phyloP scores from a whole-genome alignment of 2,888 invertebrate genomes.

The Timema podura region DNA sequence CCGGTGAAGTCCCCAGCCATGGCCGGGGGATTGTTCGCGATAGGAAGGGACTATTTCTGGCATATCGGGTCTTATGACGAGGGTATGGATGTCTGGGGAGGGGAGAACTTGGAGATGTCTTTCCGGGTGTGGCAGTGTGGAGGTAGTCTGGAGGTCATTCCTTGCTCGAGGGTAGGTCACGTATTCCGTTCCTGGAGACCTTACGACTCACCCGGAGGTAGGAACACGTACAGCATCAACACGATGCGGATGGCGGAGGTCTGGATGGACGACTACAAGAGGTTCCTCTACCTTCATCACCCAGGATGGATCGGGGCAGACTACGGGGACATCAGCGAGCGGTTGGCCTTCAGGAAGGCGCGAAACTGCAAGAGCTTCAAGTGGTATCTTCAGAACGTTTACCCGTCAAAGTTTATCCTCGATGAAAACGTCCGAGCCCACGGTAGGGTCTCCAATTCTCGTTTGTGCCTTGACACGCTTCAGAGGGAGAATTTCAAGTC shows the following conservation, averaged over 20 bases:
- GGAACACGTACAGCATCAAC: constrained; percentile 94
- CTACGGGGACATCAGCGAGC: too few relatives aligned
- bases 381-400: too few relatives aligned
- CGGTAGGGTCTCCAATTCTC: too few relatives aligned
- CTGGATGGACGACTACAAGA: constrained; percentile 47
- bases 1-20: constrained; percentile 77
- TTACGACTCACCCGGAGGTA: constrained; percentile 78
- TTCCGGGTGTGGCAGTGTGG: constrained; percentile 84
- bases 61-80: constrained; percentile 69
- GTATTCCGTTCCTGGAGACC: constrained; percentile 94
- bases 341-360: too few relatives aligned
- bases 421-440: too few relatives aligned
- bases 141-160: constrained; percentile 87
- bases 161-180: constrained; percentile 94
- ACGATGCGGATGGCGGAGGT: constrained; percentile 90
- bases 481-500: too few relatives aligned
- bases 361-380: too few relatives aligned
- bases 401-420: too few relatives aligned
- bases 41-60: constrained; percentile 90
- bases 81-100: constrained; percentile 80
- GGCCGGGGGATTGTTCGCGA: constrained; percentile 98
- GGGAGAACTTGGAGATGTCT: constrained; percentile 96
- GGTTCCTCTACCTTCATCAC: constrained; percentile 84
- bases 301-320: constrained; percentile 62
- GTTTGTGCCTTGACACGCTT: too few relatives aligned